Conservation (phyloP, 2,113 vertebrate genomes). For the Aspiorhynchus laticeps region DNA sequence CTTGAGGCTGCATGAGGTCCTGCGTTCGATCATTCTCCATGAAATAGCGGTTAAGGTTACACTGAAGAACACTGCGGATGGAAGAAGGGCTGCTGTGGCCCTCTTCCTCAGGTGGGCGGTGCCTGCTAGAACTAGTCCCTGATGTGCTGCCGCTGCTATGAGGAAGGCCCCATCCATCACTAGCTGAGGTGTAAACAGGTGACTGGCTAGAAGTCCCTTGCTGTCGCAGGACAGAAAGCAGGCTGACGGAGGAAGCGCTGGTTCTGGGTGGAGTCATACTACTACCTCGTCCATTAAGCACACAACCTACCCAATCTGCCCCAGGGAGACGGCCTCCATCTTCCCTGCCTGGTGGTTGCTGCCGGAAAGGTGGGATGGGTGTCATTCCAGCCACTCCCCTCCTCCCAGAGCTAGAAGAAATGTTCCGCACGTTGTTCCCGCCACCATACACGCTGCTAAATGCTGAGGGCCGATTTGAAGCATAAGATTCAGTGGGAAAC, state of each 20-base stretch:
- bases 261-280: constrained; percentile 53
- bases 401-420: constrained; percentile 76
- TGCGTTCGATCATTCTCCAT: constrained; percentile 93
- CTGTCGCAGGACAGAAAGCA: constrained; percentile 54
- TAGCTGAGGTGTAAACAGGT: constrained; percentile 92
- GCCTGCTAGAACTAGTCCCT: constrained; percentile 77
- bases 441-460: constrained; percentile 93
- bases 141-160: constrained; percentile 58
- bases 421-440: constrained; percentile 81
- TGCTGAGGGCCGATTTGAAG: constrained; percentile 86
- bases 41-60: constrained; percentile 96
- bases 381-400: constrained; percentile 69
- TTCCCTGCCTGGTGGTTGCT: constrained; percentile 56
- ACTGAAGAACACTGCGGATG: constrained; percentile 91
- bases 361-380: constrained; percentile 16
- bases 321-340: constrained; percentile 76
- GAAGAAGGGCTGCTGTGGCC: constrained; percentile 71
- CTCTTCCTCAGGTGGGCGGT: constrained; percentile 75
- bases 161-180: constrained; percentile 76
- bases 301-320: constrained; percentile 86
- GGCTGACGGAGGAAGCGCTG: constrained; percentile 89
- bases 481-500: neutral
- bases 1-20: constrained; percentile 86
- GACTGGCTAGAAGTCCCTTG: constrained; percentile 88
- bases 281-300: constrained; percentile 8